These are phyloP conservation scores for Psilanteris sp. DNA, from an alignment of 1,140 invertebrate species.

Conservation along the genomic window DNA sequence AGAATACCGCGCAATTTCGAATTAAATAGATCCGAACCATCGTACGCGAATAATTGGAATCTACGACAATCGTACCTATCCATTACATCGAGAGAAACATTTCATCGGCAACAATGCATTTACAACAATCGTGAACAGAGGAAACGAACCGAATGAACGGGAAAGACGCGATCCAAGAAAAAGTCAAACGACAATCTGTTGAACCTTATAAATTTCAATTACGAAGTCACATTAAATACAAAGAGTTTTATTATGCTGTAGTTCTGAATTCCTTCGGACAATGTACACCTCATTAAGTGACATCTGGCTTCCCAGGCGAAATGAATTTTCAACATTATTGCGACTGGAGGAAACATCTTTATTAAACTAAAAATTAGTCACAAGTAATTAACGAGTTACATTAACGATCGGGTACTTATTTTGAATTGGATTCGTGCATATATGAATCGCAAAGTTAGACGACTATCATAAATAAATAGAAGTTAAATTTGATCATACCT, in stretches of 20 bases:
- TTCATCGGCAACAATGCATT: conserved; percentile 9
- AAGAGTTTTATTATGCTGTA: conserved; percentile 37
- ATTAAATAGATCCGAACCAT: conserved; percentile 35
- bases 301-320: conserved; percentile 14
- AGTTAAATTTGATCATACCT: too few species aligned
- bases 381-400: conserved; percentile 12
- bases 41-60: conserved; percentile 19
- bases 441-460: too few species aligned
- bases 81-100: conserved; percentile 18
- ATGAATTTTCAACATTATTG: conserved; percentile 42
- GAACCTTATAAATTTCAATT: conserved; percentile 39
- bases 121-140: not conserved
- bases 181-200: conserved; percentile 30
- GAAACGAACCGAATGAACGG: not conserved
- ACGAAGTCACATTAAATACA: conserved; percentile 39
- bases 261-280: conserved; percentile 35
- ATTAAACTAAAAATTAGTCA: conserved; percentile 26
- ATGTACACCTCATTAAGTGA: conserved; percentile 50
- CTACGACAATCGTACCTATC: conserved; percentile 11
- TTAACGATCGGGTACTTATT: too few species aligned
- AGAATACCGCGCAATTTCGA: conserved; percentile 15
- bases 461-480: too few species aligned
- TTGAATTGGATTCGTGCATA: too few species aligned
- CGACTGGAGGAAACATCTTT: conserved; percentile 15
- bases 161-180: not conserved